These are phyloP conservation scores for Myathropa florea DNA, from an alignment of 2,888 invertebrate species.

Conservation along the genomic window DNA sequence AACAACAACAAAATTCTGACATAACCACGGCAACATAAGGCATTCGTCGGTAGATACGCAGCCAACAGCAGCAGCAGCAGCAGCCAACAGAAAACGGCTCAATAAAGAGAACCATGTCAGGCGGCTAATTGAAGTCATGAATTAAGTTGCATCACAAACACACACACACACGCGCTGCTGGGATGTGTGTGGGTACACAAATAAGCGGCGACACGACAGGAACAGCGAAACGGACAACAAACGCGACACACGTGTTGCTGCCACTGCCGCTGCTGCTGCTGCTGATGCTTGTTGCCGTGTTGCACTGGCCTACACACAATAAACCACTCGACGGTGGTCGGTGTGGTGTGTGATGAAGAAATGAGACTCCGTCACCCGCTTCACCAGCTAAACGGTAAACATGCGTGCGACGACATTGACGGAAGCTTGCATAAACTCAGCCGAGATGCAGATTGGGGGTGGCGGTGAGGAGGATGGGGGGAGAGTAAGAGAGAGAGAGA, in stretches of 20 bases:
- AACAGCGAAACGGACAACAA: slow-evolving; percentile 56
- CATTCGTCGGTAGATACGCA: neutral
- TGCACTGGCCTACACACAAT: slow-evolving; percentile 58
- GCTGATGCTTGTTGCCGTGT: neutral
- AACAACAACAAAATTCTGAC: slow-evolving; percentile 28
- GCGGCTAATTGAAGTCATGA: slow-evolving; percentile 73
- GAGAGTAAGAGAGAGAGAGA: neutral
- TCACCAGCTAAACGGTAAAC: slow-evolving; percentile 17
- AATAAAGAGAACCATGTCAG: slow-evolving; percentile 69
- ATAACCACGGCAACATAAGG: slow-evolving; percentile 40
- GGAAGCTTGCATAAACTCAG: slow-evolving; percentile 57
- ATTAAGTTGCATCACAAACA: slow-evolving; percentile 70
- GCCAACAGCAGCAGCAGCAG: neutral
- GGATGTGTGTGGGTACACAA: neutral
- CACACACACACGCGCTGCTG: slow-evolving; percentile 6
- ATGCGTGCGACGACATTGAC: slow-evolving; percentile 69
- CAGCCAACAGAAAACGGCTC: slow-evolving; percentile 60
- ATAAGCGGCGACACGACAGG: slow-evolving; percentile 40
- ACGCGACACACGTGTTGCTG: slow-evolving; percentile 67
- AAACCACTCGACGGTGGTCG: slow-evolving; percentile 19
- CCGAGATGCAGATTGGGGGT: neutral
- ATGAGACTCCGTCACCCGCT: slow-evolving; percentile 34
- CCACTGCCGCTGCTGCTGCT: neutral
- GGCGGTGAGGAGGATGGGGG: neutral
- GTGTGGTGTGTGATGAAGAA: slow-evolving; percentile 35